phyloP scores from a whole-genome alignment of 2,113 vertebrate genomes.

The Phrynocephalus versicolor region DNA sequence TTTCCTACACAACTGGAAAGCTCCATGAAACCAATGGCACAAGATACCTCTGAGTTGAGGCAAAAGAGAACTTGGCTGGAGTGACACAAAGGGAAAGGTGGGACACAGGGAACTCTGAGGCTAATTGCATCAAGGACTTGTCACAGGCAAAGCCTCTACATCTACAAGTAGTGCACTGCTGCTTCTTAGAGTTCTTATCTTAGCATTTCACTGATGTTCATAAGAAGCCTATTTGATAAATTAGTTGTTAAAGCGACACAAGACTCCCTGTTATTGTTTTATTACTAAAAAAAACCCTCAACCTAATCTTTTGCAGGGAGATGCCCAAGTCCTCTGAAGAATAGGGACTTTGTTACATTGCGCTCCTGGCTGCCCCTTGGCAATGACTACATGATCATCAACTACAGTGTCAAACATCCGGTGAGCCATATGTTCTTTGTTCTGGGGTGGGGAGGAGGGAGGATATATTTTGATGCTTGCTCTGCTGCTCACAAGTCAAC shows the following conservation, averaged over 20 bases:
- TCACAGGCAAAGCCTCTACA: not conserved
- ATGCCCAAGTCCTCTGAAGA: conserved; percentile 85
- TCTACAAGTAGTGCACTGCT: not conserved
- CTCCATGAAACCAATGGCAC: not conserved
- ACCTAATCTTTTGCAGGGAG: conserved; percentile 54
- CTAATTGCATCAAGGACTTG: not conserved
- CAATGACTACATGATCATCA: conserved; percentile 89
- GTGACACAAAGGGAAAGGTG: not conserved
- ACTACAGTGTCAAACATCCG: conserved; percentile 89
- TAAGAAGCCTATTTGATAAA: not conserved
- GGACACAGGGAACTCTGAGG: not conserved
- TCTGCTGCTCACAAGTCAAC: no score
- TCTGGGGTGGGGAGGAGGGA: no score
- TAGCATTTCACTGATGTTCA: not conserved
- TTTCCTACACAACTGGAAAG: not conserved
- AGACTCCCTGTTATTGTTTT: not conserved
- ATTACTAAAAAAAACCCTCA: not conserved
- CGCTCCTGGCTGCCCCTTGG: conserved; percentile 88
- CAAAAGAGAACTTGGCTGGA: not conserved
- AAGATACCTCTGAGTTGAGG: not conserved
- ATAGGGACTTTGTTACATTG: conserved; percentile 88
- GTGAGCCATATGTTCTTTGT: conserved; percentile 60
- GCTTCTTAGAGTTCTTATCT: not conserved
- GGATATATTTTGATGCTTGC: not conserved
- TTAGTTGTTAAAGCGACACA: not conserved